phyloP scores from a whole-genome alignment of 2,888 invertebrate genomes.

The Argyra leucocephala region DNA sequence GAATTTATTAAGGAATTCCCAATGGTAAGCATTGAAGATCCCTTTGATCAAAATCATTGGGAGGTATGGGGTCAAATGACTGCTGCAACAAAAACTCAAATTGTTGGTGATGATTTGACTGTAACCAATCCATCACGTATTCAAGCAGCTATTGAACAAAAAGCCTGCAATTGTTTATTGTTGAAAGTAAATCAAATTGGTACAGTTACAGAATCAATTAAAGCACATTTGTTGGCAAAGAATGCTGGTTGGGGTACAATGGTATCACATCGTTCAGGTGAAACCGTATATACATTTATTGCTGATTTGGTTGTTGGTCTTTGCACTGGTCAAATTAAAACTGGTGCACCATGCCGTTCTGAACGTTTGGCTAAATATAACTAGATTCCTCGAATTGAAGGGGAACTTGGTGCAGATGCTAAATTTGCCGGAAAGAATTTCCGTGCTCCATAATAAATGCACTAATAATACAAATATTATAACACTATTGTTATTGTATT shows the following conservation, averaged over 20 bases:
- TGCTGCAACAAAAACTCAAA: constrained; percentile 67
- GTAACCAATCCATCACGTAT: constrained; percentile 92
- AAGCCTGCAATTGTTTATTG: constrained; percentile 93
- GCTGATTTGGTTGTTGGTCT: constrained; percentile 98
- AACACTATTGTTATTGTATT: constrained; percentile 16
- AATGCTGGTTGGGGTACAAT: constrained; percentile 95
- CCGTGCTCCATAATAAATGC: constrained; percentile 62
- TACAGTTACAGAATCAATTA: constrained; percentile 91
- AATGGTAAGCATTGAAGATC: constrained; percentile 96
- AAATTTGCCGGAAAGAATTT: constrained; percentile 93
- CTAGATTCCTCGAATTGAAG: constrained; percentile 95
- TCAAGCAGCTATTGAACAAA: constrained; percentile 86
- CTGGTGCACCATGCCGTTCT: constrained; percentile 97
- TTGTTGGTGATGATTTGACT: constrained; percentile 92
- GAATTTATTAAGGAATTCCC: constrained; percentile 86
- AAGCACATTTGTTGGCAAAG: constrained; percentile 81
- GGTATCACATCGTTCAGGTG: constrained; percentile 97
- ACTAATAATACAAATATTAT: constrained; percentile 27
- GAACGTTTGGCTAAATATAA: constrained; percentile 98
- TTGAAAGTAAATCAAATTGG: constrained; percentile 99
- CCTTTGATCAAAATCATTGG: constrained; percentile 99
- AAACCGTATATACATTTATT: constrained; percentile 99
- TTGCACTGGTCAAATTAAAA: constrained; percentile 98
- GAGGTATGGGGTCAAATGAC: constrained; percentile 81
- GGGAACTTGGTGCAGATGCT: constrained; percentile 83